phyloP scores from a whole-genome alignment of 2,113 vertebrate species.

The Erythrocebus patas region DNA sequence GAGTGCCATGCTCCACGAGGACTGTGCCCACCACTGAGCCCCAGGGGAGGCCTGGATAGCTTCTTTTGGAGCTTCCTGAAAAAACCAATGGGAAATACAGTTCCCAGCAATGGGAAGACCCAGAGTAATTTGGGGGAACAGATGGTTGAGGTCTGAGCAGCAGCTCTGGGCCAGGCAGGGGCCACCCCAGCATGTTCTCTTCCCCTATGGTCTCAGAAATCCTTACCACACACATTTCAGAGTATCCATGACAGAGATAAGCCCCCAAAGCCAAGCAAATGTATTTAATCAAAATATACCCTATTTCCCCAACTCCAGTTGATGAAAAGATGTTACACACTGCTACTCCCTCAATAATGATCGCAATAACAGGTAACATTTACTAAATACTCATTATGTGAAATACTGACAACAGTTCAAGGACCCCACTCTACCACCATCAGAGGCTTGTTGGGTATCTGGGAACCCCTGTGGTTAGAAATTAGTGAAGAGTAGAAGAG shows the following conservation, averaged over 20 bases:
- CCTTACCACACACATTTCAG: neutral
- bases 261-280: neutral
- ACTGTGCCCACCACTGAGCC: accelerated
- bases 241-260: neutral
- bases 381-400: neutral
- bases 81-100: neutral
- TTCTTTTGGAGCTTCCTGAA: neutral
- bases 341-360: neutral
- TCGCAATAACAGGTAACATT: neutral
- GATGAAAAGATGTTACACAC: neutral
- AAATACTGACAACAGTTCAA: neutral
- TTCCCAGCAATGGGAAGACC: accelerated
- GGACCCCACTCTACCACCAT: neutral
- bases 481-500: neutral
- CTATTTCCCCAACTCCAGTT: neutral
- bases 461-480: neutral
- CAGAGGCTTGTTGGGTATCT: neutral
- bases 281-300: neutral
- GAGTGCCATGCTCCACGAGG: constrained; percentile 61
- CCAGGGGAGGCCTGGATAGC: neutral
- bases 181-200: neutral
- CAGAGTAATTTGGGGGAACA: neutral
- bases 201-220: neutral
- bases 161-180: too few species aligned
- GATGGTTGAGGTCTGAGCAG: neutral